Evolutionary conservation across 2,888 invertebrate species (phyloP), one percentile per base, ranked within the genome.

Genomic region (Microchrysa polita): DNA sequence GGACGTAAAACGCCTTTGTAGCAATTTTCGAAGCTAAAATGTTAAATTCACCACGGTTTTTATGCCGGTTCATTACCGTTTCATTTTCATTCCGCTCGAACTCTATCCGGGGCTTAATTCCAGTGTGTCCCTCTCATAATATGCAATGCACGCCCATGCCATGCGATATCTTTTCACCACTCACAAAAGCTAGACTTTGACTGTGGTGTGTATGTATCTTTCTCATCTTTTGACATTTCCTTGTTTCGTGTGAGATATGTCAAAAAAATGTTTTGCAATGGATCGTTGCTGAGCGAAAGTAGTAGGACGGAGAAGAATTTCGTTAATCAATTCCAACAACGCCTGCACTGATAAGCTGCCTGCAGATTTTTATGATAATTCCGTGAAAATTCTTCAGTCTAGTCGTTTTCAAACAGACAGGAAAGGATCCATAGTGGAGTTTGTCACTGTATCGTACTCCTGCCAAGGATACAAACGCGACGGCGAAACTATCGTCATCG

Each of bases 261-360:
- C 55, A 69, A 69, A 57, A 59, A 40, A 57, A 69, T 69, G 69
- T 69, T 69, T 69, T 55, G 69, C 69, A 69, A 69, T 69, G 69
- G 69, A 14, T 34, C 55, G 57, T 57, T 57, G 27, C 4, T 34
- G 34, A 65, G 52, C 55, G 69, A 44, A 69, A 20, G 57, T 57
- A 12, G 65, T 34, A n/a, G n/a, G n/a, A n/a, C n/a, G 48, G 12
- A 16, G 40, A 40, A 18, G 42, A 18, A 40, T 34, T 69, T 20
- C n/a, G n/a, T 69, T 20, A 27, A 57, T 55, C 55, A 14, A 57
- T 57, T 57, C 40, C 22, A 18, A n/a, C n/a, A n/a, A n/a, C 57
- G 48, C 20, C 12, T 65, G 14, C 22, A 71, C 71, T 57, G 59
- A 59, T 27, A 34, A 20, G 23, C 23, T 9, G n/a, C n/a, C n/a